Percentiles rank a stretch among this genome's conserved stretches.
phyloP scores from a whole-genome alignment of 2,113 vertebrate species.

The Tonatia bakeri region DNA sequence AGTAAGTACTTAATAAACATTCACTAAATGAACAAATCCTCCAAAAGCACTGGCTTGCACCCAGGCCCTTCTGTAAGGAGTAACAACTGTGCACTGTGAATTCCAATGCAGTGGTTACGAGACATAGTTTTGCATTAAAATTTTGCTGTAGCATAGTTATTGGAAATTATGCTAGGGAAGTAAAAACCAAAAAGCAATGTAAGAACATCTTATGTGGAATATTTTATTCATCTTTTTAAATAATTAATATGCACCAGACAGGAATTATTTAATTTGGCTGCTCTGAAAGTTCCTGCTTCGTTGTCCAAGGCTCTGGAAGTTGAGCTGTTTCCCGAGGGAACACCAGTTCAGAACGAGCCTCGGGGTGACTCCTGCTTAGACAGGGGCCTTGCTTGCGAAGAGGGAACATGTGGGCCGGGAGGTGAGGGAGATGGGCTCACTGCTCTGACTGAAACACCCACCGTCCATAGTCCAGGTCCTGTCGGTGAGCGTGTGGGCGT shows the following conservation, averaged over 20 bases:
- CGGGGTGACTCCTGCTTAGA: neutral
- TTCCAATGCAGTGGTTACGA: neutral
- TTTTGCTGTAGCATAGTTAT: neutral
- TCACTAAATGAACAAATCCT: neutral
- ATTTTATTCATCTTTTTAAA: slow-evolving; percentile 20
- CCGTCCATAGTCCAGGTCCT: neutral
- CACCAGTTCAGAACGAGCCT: neutral
- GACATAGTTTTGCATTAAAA: neutral
- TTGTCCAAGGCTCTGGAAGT: neutral
- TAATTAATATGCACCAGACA: slow-evolving; percentile 38
- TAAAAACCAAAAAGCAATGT: neutral
- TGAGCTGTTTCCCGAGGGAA: neutral
- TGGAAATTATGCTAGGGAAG: slow-evolving; percentile 8
- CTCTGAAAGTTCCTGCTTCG: neutral
- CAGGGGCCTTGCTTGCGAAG: neutral
- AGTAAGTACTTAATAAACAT: neutral
- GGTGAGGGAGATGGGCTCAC: no score
- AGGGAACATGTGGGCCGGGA: neutral
- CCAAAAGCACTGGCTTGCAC: neutral
- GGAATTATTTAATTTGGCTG: slow-evolving; percentile 15
- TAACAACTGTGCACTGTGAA: neutral
- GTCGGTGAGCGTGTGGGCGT: neutral
- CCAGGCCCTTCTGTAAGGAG: neutral
- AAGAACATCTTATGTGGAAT: neutral
- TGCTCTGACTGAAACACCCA: neutral